phyloP scores from a whole-genome alignment of 2,113 vertebrate genomes.

The Circaetus cinerascens region DNA sequence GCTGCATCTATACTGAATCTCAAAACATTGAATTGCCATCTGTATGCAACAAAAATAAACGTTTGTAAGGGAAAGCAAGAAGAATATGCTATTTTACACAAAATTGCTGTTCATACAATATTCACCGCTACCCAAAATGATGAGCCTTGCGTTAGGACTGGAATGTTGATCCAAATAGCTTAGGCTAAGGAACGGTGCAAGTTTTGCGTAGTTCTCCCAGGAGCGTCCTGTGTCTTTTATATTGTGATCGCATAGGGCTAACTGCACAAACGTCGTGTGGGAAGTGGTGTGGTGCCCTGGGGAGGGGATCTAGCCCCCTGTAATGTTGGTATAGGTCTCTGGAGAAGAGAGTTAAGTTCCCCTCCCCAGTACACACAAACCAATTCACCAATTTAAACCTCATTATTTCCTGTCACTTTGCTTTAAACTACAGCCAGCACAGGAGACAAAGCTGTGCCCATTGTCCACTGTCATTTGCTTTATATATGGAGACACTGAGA shows the following conservation, averaged over 20 bases:
- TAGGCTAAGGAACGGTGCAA: background rate
- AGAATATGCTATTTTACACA: background rate
- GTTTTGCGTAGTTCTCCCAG: fast-evolving
- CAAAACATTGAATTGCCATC: background rate
- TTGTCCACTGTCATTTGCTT: slow-evolving; percentile 34
- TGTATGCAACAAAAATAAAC: background rate
- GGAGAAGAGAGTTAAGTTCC: background rate
- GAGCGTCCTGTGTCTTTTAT: fast-evolving
- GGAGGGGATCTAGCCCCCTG: background rate
- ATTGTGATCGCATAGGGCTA: too few relatives aligned
- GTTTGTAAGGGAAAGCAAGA: background rate
- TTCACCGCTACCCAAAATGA: background rate
- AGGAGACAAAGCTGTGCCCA: background rate
- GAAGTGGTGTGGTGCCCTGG: background rate
- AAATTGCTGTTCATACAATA: background rate
- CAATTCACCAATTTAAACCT: slow-evolving; percentile 50
- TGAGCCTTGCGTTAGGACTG: background rate
- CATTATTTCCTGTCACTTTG: slow-evolving; percentile 53
- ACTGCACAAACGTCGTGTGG: too few relatives aligned
- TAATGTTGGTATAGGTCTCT: background rate
- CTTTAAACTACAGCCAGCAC: slow-evolving; percentile 3
- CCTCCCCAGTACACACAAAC: background rate
- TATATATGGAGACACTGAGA: slow-evolving; percentile 36
- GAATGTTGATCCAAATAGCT: background rate
- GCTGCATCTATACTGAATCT: background rate